Evolutionary conservation across 2,797 vertebrate species (phyloP), one percentile per base, ranked within the genome.

Genomic region (Enteromius radiatus): DNA sequence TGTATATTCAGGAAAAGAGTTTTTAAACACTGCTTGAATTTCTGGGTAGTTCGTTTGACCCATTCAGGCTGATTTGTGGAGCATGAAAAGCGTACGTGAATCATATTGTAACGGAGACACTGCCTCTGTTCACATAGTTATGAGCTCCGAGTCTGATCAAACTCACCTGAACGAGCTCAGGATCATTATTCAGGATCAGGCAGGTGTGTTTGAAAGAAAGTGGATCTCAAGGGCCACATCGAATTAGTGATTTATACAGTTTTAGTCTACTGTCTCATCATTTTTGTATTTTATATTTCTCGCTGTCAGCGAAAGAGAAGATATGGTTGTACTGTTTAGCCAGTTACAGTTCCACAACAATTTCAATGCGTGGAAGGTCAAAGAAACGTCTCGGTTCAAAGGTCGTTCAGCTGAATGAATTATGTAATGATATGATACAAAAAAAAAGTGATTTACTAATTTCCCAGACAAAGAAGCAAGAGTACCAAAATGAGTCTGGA

Each of bases 11-110:
- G 8, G 12, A 31, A 28, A 17, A 71, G 69, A 9, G 26, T 21
- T 71, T 15, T 15, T 9, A 47, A 47, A 70, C 68, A 19, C 15
- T 45, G 41, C 14, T 45, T 70, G 67, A 45, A 10, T 54, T 54
- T 54, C 3, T 45, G 12, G 12, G 14, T 45, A 4, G 43, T 45
- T 3, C 12, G 43, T 45, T n/a, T 11, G n/a, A 23, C 54, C 9
- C 68, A 47, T 70, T 47, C 68, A 70, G 43, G 68, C 23, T 70
- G 43, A 31, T 70, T 19, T 47, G 23, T 70, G 68, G 43, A 70
- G 68, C 68, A 5, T 47, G 28, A n/a, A 5, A 67, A 67, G 33
- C 5, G 4, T n/a, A 70, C 31, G 23, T 1, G 9, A 70, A 70
- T 70, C 15, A 21, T 31, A 21, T 31, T 71, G 43, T 5, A 28